Base-by-base conservation (phyloP, 1,140 invertebrate species). In the Stegodyphus mimosarum region DNA sequence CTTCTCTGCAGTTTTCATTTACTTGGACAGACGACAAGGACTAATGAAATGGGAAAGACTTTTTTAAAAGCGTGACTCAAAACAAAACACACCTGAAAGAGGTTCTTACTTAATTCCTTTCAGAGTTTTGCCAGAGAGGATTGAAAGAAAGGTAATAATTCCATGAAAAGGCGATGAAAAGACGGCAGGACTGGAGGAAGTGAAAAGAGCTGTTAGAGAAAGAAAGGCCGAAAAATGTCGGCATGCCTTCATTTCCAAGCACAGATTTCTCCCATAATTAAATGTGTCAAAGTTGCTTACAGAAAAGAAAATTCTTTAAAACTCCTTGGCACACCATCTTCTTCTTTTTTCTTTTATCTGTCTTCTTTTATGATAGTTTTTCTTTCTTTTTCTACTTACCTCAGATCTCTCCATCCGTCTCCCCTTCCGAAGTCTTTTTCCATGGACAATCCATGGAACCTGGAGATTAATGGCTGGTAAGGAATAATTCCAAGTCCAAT, bases 401-500 rank as follows among this genome's bases (percentile, higher is more conserved):
- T 76, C 48, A 17, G 70, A 9, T 15, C 10, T 53, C 33, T 18
- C 49, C 33, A 33, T 33, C 33, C 49, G 6, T 73, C 51, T 6
- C 50, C 50, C 11, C 50, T 18, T 49, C n/a, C 2, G 51, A 5
- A 52, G 15, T 17, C 51, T 51, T 18, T 73, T 73, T 55, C 33
- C 69, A n/a, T 6, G 67, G 52, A 33, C 52, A 71, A 72, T 81
- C 53, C 78, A 13, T n/a, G 52, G 15, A 63, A 73, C 48, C 52
- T n/a, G 33, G 71, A 81, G 79, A 81, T 81, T 63, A 81, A 81
- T 81, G 79, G 79, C 49, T 33, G 11, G 71, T 48, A 53, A 18
- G 60, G 70, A 73, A 81, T 81, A 81, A 81, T 81, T 81, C 79
- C 53, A 64, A 71, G 70, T 81, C 70, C 70, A 73, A 81, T 81